phyloP scores from a whole-genome alignment of 2,888 invertebrate species.

The Tubiluchus corallicola region DNA sequence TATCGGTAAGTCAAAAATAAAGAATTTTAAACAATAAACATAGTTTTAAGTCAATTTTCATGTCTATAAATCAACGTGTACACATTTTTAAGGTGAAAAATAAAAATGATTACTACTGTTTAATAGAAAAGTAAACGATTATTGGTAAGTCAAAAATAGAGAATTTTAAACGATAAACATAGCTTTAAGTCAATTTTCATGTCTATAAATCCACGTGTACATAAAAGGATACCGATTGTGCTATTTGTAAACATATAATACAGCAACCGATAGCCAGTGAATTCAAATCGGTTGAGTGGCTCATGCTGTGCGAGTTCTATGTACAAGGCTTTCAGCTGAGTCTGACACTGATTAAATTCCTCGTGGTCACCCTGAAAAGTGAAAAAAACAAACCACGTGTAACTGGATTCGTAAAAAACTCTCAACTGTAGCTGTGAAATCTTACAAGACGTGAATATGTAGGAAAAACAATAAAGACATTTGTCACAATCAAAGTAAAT shows the following conservation, averaged over 20 bases:
- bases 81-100: too few species aligned
- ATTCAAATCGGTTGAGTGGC: conserved; percentile 66
- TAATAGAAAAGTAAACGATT: too few species aligned
- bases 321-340: conserved; percentile 88
- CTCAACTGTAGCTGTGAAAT: too few species aligned
- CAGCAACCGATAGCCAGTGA: conserved; percentile 83
- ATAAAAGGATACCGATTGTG: conserved; percentile 52
- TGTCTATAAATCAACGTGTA: conserved; percentile 16
- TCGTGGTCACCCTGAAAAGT: conserved; percentile 77
- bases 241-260: conserved; percentile 97
- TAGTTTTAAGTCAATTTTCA: conserved; percentile 2
- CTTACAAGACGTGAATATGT: too few species aligned
- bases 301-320: conserved; percentile 18
- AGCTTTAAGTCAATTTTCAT: conserved; percentile 5
- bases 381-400: too few species aligned
- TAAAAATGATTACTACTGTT: too few species aligned
- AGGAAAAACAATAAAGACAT: too few species aligned
- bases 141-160: conserved; percentile 10
- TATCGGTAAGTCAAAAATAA: conserved; percentile 8
- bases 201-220: conserved; percentile 16
- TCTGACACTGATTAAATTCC: conserved; percentile 99
- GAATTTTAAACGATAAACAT: conserved; percentile 10
- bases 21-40: conserved; percentile 10
- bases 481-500: too few species aligned
- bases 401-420: too few species aligned